A percentile compares a stretch with the other conserved stretches of the same genome.
Conservation (phyloP, 1,140 invertebrate species). For the Caenorhabditis briggsae region DNA sequence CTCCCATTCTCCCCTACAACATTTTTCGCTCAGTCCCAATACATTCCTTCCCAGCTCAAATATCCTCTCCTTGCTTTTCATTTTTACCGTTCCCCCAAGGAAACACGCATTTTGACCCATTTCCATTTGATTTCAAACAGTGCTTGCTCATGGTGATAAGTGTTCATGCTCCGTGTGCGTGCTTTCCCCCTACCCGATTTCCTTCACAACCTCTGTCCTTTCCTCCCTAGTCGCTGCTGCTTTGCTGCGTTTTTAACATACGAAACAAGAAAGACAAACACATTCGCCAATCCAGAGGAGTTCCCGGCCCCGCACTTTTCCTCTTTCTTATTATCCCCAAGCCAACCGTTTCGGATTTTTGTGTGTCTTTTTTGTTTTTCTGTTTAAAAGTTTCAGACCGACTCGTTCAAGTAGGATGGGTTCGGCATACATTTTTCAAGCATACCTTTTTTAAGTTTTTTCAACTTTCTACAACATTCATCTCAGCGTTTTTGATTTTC, state of each 20-base stretch:
- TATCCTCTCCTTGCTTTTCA: too few species aligned
- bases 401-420: too few species aligned
- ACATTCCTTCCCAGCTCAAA: too few species aligned
- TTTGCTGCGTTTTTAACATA: slow-evolving; percentile 41
- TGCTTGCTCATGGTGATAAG: slow-evolving; percentile 52
- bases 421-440: too few species aligned
- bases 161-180: slow-evolving; percentile 49
- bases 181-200: not conserved
- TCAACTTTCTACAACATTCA: too few species aligned
- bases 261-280: slow-evolving; percentile 56
- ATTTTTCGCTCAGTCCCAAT: too few species aligned
- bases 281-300: slow-evolving; percentile 34
- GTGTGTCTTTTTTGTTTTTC: not conserved
- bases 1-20: too few species aligned
- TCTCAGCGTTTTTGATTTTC: too few species aligned
- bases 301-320: slow-evolving; percentile 8
- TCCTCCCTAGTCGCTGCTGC: not conserved
- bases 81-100: too few species aligned
- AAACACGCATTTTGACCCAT: slow-evolving; percentile 44
- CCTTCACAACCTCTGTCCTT: too few species aligned
- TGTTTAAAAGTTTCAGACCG: not conserved
- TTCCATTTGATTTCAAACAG: not conserved
- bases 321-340: slow-evolving; percentile 12
- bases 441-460: too few species aligned
- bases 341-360: too few species aligned